Evolutionary conservation across 2,797 vertebrate species (phyloP), one percentile per base, ranked within the genome.

Genomic region (Chaunax sp.): DNA sequence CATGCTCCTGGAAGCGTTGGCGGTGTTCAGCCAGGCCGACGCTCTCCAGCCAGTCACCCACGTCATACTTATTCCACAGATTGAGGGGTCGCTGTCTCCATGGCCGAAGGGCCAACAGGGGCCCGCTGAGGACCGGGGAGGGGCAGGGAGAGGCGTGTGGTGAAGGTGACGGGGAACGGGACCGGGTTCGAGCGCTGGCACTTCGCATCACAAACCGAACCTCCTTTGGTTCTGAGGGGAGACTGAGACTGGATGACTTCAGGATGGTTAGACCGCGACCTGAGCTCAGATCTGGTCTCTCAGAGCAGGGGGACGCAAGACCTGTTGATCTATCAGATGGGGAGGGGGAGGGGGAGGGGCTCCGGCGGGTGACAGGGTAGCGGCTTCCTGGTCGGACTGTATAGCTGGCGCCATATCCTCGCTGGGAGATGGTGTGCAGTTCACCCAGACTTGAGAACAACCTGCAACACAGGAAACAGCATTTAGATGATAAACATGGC

Each of bases 41-140:
- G 85, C 97, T 99, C 90, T 99, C 98, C 91, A 99, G 92, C 98
- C 98, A 99, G 93, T 99, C 98, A 22, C 97, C 98, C 53, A 99
- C 98, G 41, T 98, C 98, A 16, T 98, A 99, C 75, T 99, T 99
- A 90, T 96, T 99, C 98, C 98, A 99, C 44, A 98, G 91, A 64
- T 94, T 94, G 63, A 99, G 95, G 60, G 98, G 98, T 43, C 98
- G 97, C 91, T 99, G 98, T 91, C 96, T 93, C 94, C 98, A 99
- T 23, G 98, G 98, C 63, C 97, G 92, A 0, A 97, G 95, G 5
- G 97, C 95, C 83, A 96, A 88, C 30, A 97, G 90, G 49, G 94
- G 94, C 15, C 95, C 85, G 28, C 96, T 96, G 75, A 96, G 90
- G 19, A 96, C 91, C 0, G 94, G 94, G 46, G 93, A 95, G 57